A percentile compares a stretch with the other conserved stretches of the same genome.
Evolutionary conservation across 2,888 invertebrate species (phyloP).

Genomic region (Hypercompe scribonia): DNA sequence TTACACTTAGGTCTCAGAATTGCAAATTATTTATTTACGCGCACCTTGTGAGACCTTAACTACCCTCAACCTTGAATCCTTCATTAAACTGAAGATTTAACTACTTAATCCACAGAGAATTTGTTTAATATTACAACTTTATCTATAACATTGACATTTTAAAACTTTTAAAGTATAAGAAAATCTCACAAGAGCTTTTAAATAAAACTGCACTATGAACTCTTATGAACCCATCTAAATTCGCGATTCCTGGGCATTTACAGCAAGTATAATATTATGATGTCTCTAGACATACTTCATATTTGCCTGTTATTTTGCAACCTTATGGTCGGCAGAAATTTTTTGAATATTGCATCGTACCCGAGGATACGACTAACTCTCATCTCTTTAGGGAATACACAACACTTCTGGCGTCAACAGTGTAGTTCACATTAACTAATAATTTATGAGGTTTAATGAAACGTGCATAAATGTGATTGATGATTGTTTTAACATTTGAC

Average conservation of each 20-base stretch:
- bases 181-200: constrained; percentile 21
- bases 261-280: constrained; percentile 11
- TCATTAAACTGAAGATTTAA: constrained; percentile 42
- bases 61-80: constrained; percentile 42
- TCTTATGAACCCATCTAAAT: constrained; percentile 3
- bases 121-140: constrained; percentile 34
- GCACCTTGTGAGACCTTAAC: constrained; percentile 34
- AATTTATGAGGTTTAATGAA: constrained; percentile 32
- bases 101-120: constrained; percentile 34
- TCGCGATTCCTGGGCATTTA: constrained; percentile 15
- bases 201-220: constrained; percentile 21
- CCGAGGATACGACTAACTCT: constrained; percentile 32
- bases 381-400: constrained; percentile 39
- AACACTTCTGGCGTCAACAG: constrained; percentile 25
- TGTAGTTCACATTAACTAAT: constrained; percentile 21
- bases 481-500: constrained; percentile 21
- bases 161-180: constrained; percentile 25
- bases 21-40: constrained; percentile 49
- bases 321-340: constrained; percentile 28
- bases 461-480: constrained; percentile 24
- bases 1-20: constrained; percentile 45
- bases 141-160: constrained; percentile 24
- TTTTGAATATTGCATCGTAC: constrained; percentile 44
- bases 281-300: constrained; percentile 27
- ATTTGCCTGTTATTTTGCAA: constrained; percentile 27